A percentile compares a stretch with the other conserved stretches of the same genome.
Conservation (phyloP, 2,113 vertebrate species). For the Catharus fuscescens region DNA sequence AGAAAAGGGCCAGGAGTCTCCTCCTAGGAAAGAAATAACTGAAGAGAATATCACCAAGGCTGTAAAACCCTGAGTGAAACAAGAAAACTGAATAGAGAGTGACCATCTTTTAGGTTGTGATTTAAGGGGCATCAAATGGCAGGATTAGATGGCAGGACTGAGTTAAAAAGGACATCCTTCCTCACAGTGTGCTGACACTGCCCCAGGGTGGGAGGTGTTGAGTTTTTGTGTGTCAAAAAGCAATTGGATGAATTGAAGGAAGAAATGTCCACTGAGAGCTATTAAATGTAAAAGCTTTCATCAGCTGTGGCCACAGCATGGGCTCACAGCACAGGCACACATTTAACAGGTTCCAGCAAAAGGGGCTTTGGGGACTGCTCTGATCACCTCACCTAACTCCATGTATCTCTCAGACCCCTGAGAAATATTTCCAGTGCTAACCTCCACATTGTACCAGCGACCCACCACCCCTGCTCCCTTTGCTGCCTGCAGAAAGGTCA, state of each 20-base stretch:
- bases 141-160: accelerated
- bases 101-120: not conserved
- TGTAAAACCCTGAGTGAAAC: not conserved
- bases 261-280: not conserved
- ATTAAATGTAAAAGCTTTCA: conserved; percentile 18
- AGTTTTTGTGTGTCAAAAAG: not conserved
- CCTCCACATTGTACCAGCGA: not conserved
- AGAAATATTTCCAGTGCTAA: not conserved
- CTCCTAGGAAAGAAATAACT: not conserved
- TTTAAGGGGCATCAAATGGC: not conserved
- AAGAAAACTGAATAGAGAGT: not conserved
- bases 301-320: not conserved
- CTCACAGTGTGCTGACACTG: not conserved
- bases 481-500: conserved; percentile 21
- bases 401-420: not conserved
- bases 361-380: not conserved
- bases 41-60: not conserved
- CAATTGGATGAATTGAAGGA: not conserved
- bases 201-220: not conserved
- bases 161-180: not conserved
- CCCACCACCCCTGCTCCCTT: not conserved
- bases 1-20: not conserved
- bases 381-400: not conserved
- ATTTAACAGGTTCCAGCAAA: not conserved
- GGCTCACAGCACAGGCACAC: not conserved